Evolutionary conservation across 2,888 invertebrate species (phyloP).

Genomic region (Acholoe squamosa): DNA sequence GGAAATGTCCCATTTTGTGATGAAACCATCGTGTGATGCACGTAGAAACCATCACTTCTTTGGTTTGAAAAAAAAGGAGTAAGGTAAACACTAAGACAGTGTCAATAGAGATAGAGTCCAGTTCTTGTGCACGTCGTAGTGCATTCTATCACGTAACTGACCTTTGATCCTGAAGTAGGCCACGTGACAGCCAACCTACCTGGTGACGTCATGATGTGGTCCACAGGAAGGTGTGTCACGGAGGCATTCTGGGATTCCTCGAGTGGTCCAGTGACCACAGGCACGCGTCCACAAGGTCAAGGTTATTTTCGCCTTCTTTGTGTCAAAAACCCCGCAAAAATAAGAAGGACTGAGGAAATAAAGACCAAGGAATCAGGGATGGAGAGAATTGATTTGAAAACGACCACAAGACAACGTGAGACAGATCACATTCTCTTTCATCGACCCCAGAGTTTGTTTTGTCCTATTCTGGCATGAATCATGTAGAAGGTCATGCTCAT

Average conservation of each 20-base stretch:
- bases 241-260: background rate
- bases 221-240: background rate
- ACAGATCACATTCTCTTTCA: too few species aligned
- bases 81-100: background rate
- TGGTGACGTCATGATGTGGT: background rate
- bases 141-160: background rate
- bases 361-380: too few species aligned
- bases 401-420: too few species aligned
- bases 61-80: too few species aligned
- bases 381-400: too few species aligned
- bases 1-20: too few species aligned
- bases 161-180: slow-evolving; percentile 4
- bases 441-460: too few species aligned
- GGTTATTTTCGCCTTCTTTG: background rate
- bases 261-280: background rate
- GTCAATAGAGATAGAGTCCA: background rate
- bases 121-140: background rate
- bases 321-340: background rate
- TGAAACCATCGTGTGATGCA: too few species aligned
- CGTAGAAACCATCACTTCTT: too few species aligned
- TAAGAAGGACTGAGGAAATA: too few species aligned
- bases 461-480: too few species aligned
- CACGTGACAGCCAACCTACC: background rate
- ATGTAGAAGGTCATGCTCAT: too few species aligned
- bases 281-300: background rate